These are phyloP conservation scores for Cephus rjabovi DNA, from an alignment of 2,888 invertebrate genomes.

Conservation along the genomic window DNA sequence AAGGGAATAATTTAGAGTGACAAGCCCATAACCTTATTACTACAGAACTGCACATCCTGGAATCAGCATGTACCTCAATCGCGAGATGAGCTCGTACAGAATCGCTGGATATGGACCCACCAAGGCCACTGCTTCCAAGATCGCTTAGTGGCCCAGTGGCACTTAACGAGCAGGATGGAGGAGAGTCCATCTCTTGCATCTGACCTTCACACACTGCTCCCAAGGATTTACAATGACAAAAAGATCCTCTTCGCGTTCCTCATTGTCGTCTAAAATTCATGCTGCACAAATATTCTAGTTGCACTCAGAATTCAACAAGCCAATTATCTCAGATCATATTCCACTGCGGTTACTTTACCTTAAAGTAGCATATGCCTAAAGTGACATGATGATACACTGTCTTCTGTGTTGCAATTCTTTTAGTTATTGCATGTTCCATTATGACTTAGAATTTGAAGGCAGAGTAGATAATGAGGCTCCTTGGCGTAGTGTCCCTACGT, in stretches of 20 bases:
- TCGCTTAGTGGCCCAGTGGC: conserved; percentile 80
- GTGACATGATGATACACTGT: conserved; percentile 32
- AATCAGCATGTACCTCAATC: conserved; percentile 71
- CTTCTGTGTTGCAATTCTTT: conserved; percentile 40
- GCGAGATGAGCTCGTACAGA: conserved; percentile 77
- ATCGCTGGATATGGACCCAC: conserved; percentile 81
- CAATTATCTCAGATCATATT: conserved; percentile 10
- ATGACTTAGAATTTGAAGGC: conserved; percentile 23
- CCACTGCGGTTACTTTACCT: conserved; percentile 35
- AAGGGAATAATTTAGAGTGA: conserved; percentile 11
- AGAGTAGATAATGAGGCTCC: background rate
- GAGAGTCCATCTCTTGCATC: conserved; percentile 76
- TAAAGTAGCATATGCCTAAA: conserved; percentile 45
- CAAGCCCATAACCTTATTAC: background rate
- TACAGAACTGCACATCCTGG: conserved; percentile 25
- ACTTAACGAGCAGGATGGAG: conserved; percentile 80
- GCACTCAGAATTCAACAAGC: conserved; percentile 32
- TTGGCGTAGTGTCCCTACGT: background rate
- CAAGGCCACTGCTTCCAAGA: conserved; percentile 81
- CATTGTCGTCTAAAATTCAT: conserved; percentile 51
- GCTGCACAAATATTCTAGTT: conserved; percentile 39
- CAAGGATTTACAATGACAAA: conserved; percentile 40
- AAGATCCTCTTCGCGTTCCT: conserved; percentile 47
- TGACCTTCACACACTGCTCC: conserved; percentile 20
- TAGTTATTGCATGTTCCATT: conserved; percentile 49